Conservation (phyloP, 2,888 invertebrate species). For the Pristionchus maxplancki region DNA sequence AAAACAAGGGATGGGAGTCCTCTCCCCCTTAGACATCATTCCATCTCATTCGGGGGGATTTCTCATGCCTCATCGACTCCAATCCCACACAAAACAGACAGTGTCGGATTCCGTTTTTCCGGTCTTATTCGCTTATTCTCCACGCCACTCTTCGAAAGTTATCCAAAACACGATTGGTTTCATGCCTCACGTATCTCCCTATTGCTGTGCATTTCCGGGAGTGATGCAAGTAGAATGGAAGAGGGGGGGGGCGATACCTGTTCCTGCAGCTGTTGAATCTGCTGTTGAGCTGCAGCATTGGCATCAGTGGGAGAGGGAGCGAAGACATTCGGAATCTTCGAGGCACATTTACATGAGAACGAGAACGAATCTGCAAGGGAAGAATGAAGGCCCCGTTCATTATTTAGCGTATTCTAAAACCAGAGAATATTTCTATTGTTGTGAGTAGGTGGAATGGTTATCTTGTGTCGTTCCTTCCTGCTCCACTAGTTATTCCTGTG, state of each 20-base stretch:
- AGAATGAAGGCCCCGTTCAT: neutral
- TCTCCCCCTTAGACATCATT: neutral
- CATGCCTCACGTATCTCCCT: constrained; percentile 23
- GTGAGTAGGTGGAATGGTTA: neutral
- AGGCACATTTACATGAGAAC: constrained; percentile 65
- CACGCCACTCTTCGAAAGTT: constrained; percentile 24
- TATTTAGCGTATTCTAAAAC: neutral
- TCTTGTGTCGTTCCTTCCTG: neutral
- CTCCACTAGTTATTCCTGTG: neutral
- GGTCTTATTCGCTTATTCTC: neutral
- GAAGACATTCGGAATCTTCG: constrained; percentile 59
- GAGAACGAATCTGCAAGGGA: constrained; percentile 60
- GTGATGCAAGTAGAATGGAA: neutral
- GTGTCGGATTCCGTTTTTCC: neutral
- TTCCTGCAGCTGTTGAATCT: constrained; percentile 74
- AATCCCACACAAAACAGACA: neutral
- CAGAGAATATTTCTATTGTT: neutral
- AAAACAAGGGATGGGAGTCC: neutral
- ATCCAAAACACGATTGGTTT: neutral
- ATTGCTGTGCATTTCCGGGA: neutral
- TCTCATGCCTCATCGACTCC: neutral
- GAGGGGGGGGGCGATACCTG: constrained; percentile 54
- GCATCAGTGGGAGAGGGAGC: constrained; percentile 68
- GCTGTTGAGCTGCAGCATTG: constrained; percentile 73
- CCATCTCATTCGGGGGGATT: neutral